These are phyloP conservation scores for Hartigia nigra DNA, from an alignment of 2,888 invertebrate species.

Conservation along the genomic window DNA sequence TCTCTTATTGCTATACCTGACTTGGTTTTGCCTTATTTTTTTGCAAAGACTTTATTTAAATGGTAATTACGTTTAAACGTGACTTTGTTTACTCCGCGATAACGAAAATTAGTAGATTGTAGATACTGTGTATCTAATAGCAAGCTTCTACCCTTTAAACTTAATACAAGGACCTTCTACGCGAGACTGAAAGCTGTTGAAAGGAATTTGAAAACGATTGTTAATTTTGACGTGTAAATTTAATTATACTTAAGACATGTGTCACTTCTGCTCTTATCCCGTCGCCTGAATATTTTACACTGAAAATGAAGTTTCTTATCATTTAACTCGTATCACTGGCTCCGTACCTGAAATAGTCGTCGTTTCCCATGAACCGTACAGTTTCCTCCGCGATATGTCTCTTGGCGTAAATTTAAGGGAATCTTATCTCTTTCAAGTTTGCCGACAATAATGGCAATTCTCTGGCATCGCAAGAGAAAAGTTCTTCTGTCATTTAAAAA, in stretches of 20 bases:
- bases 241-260: neutral
- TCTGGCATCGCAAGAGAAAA: neutral
- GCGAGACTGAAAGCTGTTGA: neutral
- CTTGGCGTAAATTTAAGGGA: neutral
- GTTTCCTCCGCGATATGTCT: neutral
- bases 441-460: neutral
- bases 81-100: neutral
- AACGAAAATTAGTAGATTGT: neutral
- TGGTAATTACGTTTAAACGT: neutral
- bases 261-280: neutral
- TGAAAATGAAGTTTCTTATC: neutral
- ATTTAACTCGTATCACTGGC: neutral
- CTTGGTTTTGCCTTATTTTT: neutral
- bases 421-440: neutral
- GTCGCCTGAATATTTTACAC: neutral
- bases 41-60: neutral
- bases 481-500: neutral
- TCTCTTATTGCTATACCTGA: neutral
- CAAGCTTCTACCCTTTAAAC: neutral
- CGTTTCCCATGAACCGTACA: neutral
- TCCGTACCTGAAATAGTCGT: neutral
- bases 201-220: neutral
- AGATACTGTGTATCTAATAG: neutral
- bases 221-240: neutral
- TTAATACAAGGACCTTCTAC: neutral